Evolutionary conservation across 2,888 invertebrate species (phyloP), one percentile per base, ranked within the genome.

Genomic region (Epinotia bilunana): DNA sequence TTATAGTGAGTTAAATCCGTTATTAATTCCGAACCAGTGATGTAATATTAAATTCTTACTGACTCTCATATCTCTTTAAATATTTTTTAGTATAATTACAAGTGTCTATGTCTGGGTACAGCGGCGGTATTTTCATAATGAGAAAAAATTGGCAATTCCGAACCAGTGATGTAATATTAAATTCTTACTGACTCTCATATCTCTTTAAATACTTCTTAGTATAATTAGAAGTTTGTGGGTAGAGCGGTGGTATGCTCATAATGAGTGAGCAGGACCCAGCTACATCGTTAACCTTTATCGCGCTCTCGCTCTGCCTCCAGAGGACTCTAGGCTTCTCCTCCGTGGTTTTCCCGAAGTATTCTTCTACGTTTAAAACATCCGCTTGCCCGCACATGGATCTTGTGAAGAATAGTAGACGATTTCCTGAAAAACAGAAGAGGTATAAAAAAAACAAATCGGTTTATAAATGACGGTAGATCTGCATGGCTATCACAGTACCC

Each of bases 181-280:
- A n/a, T 39, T 12, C 12, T 64, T 49, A 65, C 49, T 46, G 58
- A 46, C 49, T 63, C 49, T 64, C 75, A 80, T 87, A 88, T 68
- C 78, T 78, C 12, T 77, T 78, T 6, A 91, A 81, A 80, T 88
- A 86, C 43, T 81, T 80, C 67, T 83, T 83, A 53, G 88, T 87
- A 75, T 90, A 89, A 0, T 79, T 60, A 0, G 91, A 86, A 0
- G 86, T 74, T 0, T 82, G 80, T 3, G 81, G 81, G 9, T 79
- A 72, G 0, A 87, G n/a, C 0, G 87, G 87, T 0, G 90, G 91
- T 16, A 83, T 78, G 0, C 77, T 62, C 80, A 88, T 78, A 0
- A 89, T 84, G 2, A 93, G 64, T 0, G 84, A 73, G 72, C 89
- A 89, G 1, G 85, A 85, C 0, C 93, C 92, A 2, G 90, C 86